Base-by-base conservation (phyloP, 2,113 vertebrate species). In the Xenopus laevis region DNA sequence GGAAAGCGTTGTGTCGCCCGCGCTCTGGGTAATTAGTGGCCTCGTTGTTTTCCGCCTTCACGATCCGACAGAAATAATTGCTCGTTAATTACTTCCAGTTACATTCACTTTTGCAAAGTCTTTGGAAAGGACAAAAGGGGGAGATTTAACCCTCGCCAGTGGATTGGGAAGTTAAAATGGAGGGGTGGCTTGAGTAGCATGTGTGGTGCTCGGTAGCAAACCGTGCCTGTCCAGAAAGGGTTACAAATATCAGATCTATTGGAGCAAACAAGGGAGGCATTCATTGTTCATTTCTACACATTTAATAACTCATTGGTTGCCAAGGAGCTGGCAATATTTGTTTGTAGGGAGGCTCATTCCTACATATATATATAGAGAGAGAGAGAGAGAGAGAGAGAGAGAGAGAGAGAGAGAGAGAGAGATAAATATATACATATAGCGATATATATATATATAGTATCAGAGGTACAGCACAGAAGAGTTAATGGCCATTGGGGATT, bases 51-150 rank as follows among this genome's bases (percentile, higher is more conserved):
- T 77, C 66, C 74, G 74, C 74, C 74, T 77, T 77, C 66, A 23
- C 67, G 59, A 77, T 77, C 67, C 74, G 74, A 77, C 59, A 70
- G 66, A 70, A 77, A 77, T 77, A 77, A 77, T 77, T 77, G 67
- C 74, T 77, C 16, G 74, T 70, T 77, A 77, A 77, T 77, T 77
- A 77, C 66, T 77, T 77, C 74, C 74, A 77, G 66, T 77, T 77
- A 77, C 59, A 69, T 70, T 63, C 67, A 70, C 74, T 70, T 75
- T 70, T 77, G 67, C 59, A 55, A 55, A 70, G 59, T 57, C 60
- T 77, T 75, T 62, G 58, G 45, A 75, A 77, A 77, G 74, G 74
- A 77, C 74, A 77, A 64, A 70, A 55, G 74, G 60, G 50, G 47
- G 18, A 46, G 46, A 57, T 69, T 77, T 77, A 70, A 77, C 66